Evolutionary conservation across 2,888 invertebrate species (phyloP), one percentile per base, ranked within the genome.

Genomic region (Ctena decussata): DNA sequence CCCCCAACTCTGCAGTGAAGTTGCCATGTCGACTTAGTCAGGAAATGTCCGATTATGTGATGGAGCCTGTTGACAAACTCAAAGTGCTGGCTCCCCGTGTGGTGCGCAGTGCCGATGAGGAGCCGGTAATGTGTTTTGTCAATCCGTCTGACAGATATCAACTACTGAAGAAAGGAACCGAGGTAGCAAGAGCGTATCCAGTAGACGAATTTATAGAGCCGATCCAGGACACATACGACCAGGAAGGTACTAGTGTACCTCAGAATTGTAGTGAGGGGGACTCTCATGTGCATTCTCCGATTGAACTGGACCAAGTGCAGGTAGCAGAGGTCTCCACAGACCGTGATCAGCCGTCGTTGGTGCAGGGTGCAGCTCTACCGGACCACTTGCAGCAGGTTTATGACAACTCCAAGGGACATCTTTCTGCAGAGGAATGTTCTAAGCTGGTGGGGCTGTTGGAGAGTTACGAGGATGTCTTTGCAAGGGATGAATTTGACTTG

Each of bases 1-100:
- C 82, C 15, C 80, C 83, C n/a, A 80, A 80, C 41, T 77, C 80
- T n/a, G 81, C 77, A n/a, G 53, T 72, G 6, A 32, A 57, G 24
- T 46, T 87, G 6, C n/a, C 57, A 1, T 76, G 80, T 8, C 70
- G 41, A 30, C 18, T 87, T 0, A 76, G 75, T 5, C 15, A n/a
- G 21, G 27, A 60, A 21, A 65, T 86, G 60, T 8, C 70, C 8
- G 77, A 80, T 6, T 86, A 80, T 65, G 65, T 80, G 37, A 46
- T 80, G 21, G 84, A 86, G 60, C 80, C 77, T 27, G 35, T 18
- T 18, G 60, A 74, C 18, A 53, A 82, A 18, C 35, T 82, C 24
- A 69, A 49, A 21, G 24, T 85, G 2, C 30, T 76, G 21, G 69
- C 78, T 27, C 82, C 82, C 0, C 77, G 85, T 32, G 65, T 65